Percentiles rank a stretch among this genome's conserved stretches.
phyloP scores from a whole-genome alignment of 2,888 invertebrate species.

The Lasioglossum marginatum region DNA sequence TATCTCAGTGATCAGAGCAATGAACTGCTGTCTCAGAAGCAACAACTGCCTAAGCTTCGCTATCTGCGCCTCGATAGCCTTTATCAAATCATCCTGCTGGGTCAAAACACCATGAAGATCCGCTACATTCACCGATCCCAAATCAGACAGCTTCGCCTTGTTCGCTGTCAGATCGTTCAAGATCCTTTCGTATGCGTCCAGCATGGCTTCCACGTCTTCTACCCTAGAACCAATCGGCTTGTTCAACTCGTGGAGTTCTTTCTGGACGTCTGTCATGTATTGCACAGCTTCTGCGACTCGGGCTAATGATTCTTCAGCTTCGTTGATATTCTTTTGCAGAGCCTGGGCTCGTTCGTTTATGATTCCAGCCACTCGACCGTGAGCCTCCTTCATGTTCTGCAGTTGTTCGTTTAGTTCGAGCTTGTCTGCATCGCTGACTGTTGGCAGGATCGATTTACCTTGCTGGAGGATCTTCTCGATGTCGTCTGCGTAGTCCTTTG shows the following conservation, averaged over 20 bases:
- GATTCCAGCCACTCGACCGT: constrained; percentile 89
- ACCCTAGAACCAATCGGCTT: constrained; percentile 94
- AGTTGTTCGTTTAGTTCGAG: constrained; percentile 92
- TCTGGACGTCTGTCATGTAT: constrained; percentile 93
- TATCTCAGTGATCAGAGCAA: constrained; percentile 94
- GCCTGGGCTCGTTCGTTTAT: constrained; percentile 91
- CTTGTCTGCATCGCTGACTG: constrained; percentile 94
- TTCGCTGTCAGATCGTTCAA: constrained; percentile 91
- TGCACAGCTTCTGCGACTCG: constrained; percentile 92
- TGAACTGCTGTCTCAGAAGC: constrained; percentile 94
- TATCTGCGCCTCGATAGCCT: constrained; percentile 94
- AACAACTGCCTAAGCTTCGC: constrained; percentile 92
- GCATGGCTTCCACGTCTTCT: constrained; percentile 94
- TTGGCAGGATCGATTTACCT: constrained; percentile 91
- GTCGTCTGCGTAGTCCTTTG: constrained; percentile 89
- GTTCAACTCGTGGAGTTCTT: constrained; percentile 92
- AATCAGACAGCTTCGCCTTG: constrained; percentile 91
- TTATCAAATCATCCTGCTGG: constrained; percentile 94
- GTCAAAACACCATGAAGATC: constrained; percentile 92
- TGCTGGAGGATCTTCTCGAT: constrained; percentile 92
- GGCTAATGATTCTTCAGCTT: constrained; percentile 92
- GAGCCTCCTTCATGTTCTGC: constrained; percentile 91
- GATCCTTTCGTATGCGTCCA: constrained; percentile 92
- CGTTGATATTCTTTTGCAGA: constrained; percentile 91
- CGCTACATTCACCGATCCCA: constrained; percentile 91